Base-by-base conservation (phyloP, 2,888 invertebrate species). In the Phyto melanocephala region DNA sequence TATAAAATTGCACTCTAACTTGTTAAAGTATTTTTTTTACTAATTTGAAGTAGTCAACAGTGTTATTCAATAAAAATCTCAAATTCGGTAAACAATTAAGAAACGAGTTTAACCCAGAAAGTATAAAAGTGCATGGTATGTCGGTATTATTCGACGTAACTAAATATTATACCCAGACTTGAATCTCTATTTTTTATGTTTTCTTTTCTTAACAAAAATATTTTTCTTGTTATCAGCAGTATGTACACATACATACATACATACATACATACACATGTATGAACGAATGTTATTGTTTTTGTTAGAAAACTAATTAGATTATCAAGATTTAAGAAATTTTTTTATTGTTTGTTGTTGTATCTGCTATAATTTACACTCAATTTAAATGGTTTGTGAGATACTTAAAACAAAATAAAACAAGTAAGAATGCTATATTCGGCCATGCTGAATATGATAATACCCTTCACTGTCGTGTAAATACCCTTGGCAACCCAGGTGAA, bases 241-340 rank as follows among this genome's bases (percentile, higher is more conserved):
- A 40, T 8, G n/a, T n/a, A n/a, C n/a, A n/a, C n/a, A n/a, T n/a
- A n/a, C n/a, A n/a, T n/a, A n/a, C n/a, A n/a, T n/a, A n/a, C n/a
- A n/a, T n/a, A n/a, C n/a, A n/a, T n/a, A n/a, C n/a, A n/a, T 58
- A 52, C 0, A 20, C 8, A 60, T 50, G 15, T 58, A 8, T 15
- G 7, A n/a, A 22, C 60, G 72, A 54, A 15, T n/a, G 47, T 35
- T 65, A 22, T 42, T 54, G 13, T 17, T 28, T 1, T 52, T 33
- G 63, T 65, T 63, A 1, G 10, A 76, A 81, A 67, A 62, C 52
- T 77, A 77, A 81, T 81, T 68, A 60, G 47, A 77, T 72, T 81
- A 77, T 60, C 42, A 37, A 35, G 42, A 35, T 67, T 76, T 71
- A 71, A 68, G 65, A 52, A 50, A 28, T 28, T 28, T 28, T 28